Evolutionary conservation across 2,113 vertebrate genomes (phyloP).

Genomic region (Istiophorus platypterus): DNA sequence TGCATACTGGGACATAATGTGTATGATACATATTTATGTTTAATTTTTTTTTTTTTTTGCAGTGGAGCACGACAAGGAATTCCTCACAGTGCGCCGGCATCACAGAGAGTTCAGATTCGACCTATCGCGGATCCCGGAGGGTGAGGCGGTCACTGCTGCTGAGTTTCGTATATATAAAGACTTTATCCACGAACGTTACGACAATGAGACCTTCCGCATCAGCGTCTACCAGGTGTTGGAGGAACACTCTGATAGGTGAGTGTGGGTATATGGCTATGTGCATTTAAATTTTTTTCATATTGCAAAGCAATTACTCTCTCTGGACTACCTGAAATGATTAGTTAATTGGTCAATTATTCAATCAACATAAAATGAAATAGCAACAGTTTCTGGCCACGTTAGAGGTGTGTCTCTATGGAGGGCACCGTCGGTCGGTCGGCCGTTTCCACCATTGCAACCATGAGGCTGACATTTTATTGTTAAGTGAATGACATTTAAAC

Average conservation of each 20-base stretch:
- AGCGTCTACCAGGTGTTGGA: slow-evolving; percentile 96
- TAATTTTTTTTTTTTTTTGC: slow-evolving; percentile 49
- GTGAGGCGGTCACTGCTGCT: slow-evolving; percentile 93
- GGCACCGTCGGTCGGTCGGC: background rate
- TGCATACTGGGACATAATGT: background rate
- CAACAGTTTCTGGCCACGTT: too few relatives aligned
- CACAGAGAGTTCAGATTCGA: slow-evolving; percentile 95
- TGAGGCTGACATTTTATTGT: too few relatives aligned
- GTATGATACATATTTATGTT: background rate
- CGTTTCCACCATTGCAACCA: background rate
- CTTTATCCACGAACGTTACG: slow-evolving; percentile 91
- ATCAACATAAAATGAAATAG: too few relatives aligned
- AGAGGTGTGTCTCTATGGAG: background rate
- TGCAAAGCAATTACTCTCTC: background rate
- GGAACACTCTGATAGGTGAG: slow-evolving; percentile 92
- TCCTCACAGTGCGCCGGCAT: slow-evolving; percentile 92
- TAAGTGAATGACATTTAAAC: too few relatives aligned
- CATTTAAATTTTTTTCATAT: background rate
- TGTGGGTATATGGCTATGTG: background rate
- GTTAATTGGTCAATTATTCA: background rate
- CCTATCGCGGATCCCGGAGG: slow-evolving; percentile 94
- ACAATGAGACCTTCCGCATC: slow-evolving; percentile 96
- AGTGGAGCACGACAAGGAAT: slow-evolving; percentile 97
- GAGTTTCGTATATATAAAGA: slow-evolving; percentile 99
- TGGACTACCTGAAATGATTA: background rate